Evolutionary conservation across 2,113 vertebrate genomes (phyloP), one percentile per base, ranked within the genome.

Genomic region (Tenrec ecaudatus): DNA sequence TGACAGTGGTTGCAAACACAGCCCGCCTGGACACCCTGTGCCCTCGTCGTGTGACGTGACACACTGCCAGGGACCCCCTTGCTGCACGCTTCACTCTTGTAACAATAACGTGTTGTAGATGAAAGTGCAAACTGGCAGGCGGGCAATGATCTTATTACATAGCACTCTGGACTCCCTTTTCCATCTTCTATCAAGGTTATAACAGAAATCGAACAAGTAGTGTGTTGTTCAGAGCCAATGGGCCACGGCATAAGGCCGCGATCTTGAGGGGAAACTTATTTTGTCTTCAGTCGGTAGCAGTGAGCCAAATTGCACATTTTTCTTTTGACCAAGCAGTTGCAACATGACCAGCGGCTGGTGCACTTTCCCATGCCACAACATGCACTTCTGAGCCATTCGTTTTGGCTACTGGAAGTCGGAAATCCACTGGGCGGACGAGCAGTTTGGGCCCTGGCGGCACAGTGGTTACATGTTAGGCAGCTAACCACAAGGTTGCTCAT

Each of bases 1-100:
- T 53, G 88, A 81, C 68, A 73, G 80, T 19, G 40, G 69, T 27
- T 88, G 68, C 43, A 89, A 82, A 66, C 16, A 38, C 0, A 4
- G 58, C 47, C 86, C 22, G 95, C 36, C 88, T 78, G 83, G 82
- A 95, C 81, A 91, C 10, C 79, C 38, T 47, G 80, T 60, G 29
- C 64, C 0, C 0, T 23, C 62, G 66, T 89, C 95, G 95, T 94
- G 79, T 81, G 93, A 76, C 31, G 40, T 27, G 90, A 82, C 89
- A 95, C 82, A 80, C 27, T 97, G 93, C 25, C 71, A 94, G 68
- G 92, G 89, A 76, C 93, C 58, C 60, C 6, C 57, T 88, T 2
- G 0, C n/a, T 68, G 68, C 93, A 75, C 69, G 95, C 79, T n/a
- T 82, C 88, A 82, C 68, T 90, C 78, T 73, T 78, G 20, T 19